Conservation (phyloP, 1,140 invertebrate genomes). For the Pollicipes pollicipes region DNA sequence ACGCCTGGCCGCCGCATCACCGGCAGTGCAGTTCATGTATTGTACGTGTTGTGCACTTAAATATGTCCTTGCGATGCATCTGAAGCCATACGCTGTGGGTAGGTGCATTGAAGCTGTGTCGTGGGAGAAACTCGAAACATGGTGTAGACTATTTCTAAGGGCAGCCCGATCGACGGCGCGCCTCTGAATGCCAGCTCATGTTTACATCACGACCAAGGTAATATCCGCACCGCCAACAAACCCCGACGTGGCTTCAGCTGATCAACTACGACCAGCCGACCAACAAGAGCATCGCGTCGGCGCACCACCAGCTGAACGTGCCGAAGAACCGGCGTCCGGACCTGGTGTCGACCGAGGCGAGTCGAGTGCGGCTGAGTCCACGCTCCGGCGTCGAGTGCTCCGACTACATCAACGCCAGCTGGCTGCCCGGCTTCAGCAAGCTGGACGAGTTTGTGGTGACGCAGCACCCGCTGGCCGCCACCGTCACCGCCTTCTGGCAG, state of each 20-base stretch:
- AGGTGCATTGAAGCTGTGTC: too few relatives aligned
- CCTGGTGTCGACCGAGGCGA: slow-evolving; percentile 63
- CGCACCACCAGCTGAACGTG: slow-evolving; percentile 63
- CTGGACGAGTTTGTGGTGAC: slow-evolving; percentile 73
- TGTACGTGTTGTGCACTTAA: too few relatives aligned
- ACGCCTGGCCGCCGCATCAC: too few relatives aligned
- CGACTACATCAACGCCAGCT: slow-evolving; percentile 89
- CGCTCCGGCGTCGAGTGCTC: slow-evolving; percentile 83
- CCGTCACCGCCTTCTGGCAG: slow-evolving; percentile 77
- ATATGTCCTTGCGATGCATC: too few relatives aligned
- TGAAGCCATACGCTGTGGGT: slow-evolving; percentile 10
- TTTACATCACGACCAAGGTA: too few relatives aligned
- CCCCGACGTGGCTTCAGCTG: slow-evolving; percentile 41
- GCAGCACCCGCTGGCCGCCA: slow-evolving; percentile 62
- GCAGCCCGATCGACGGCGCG: too few relatives aligned
- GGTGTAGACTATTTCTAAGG: too few relatives aligned
- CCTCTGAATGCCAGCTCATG: too few relatives aligned
- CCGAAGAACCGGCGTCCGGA: slow-evolving; percentile 65
- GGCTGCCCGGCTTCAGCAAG: slow-evolving; percentile 66
- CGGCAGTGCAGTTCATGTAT: too few relatives aligned
- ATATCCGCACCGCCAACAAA: background rate
- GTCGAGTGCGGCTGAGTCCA: slow-evolving; percentile 71
- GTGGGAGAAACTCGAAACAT: too few relatives aligned
- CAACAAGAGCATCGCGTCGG: slow-evolving; percentile 65
- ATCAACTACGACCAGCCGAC: slow-evolving; percentile 68